These are phyloP conservation scores for Catalaphyllia jardinei DNA, from an alignment of 64 coral and sea anemone genomes.

Conservation along the genomic window DNA sequence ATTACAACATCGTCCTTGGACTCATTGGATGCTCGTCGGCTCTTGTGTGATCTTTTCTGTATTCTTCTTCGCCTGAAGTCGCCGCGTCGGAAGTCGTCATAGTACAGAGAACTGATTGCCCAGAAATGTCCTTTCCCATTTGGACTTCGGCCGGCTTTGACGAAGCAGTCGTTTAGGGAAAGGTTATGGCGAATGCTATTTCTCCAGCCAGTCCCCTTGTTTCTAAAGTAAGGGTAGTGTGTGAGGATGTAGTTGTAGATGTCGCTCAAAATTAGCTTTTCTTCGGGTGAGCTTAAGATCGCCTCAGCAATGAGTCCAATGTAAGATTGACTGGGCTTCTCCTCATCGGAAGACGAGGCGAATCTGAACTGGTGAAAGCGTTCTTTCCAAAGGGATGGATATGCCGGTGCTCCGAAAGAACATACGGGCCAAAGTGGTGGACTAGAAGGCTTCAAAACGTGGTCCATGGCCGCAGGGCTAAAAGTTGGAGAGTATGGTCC, in stretches of 20 bases:
- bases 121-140: slow-evolving; percentile 76
- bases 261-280: slow-evolving; percentile 70
- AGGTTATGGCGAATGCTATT: slow-evolving; percentile 79
- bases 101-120: slow-evolving; percentile 48
- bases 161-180: slow-evolving; percentile 66
- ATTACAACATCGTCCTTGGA: slow-evolving; percentile 32
- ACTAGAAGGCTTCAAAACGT: slow-evolving; percentile 43
- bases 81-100: slow-evolving; percentile 65
- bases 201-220: slow-evolving; percentile 72
- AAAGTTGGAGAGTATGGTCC: slow-evolving; percentile 37
- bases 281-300: slow-evolving; percentile 61
- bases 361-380: slow-evolving; percentile 52
- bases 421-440: slow-evolving; percentile 28
- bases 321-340: slow-evolving; percentile 72
- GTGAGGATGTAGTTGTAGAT: slow-evolving; percentile 67
- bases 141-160: slow-evolving; percentile 65
- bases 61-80: slow-evolving; percentile 65
- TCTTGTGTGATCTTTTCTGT: slow-evolving; percentile 49
- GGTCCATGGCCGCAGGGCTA: slow-evolving; percentile 30
- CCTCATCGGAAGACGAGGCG: slow-evolving; percentile 50
- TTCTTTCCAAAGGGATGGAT: slow-evolving; percentile 37
- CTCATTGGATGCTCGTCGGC: slow-evolving; percentile 19
- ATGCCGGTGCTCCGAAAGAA: slow-evolving; percentile 10
- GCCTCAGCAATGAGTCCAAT: slow-evolving; percentile 70
- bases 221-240: slow-evolving; percentile 70